Percentiles rank a stretch among this genome's conserved stretches.
phyloP scores from a whole-genome alignment of 2,888 invertebrate species.

The Eudasyphora cyanicolor region DNA sequence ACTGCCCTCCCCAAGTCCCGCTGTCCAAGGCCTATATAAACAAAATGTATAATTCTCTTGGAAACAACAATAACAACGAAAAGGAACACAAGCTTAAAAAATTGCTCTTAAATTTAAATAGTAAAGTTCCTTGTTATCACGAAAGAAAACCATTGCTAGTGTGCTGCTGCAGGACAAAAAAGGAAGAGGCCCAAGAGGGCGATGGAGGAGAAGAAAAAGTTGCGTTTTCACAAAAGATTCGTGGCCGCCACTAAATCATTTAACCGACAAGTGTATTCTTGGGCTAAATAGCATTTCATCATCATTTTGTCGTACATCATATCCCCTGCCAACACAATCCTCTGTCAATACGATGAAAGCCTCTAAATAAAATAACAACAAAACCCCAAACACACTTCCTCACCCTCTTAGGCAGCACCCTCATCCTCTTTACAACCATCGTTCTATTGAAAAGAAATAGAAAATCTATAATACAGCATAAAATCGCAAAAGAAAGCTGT shows the following conservation, averaged over 20 bases:
- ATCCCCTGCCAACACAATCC: conserved; percentile 20
- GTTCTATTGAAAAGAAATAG: no score
- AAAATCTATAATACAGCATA: background rate
- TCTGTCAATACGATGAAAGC: conserved; percentile 56
- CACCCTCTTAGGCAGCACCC: background rate
- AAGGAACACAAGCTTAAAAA: background rate
- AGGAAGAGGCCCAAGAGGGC: no score
- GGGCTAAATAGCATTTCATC: conserved; percentile 34
- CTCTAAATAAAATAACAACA: conserved; percentile 50
- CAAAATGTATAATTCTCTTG: background rate
- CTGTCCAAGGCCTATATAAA: background rate
- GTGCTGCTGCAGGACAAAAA: conserved; percentile 8
- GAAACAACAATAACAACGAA: background rate
- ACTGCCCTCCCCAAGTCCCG: background rate
- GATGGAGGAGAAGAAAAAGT: no score
- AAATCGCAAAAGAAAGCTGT: conserved; percentile 7
- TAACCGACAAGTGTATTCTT: conserved; percentile 51
- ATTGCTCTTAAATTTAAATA: conserved; percentile 28
- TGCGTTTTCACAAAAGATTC: no score
- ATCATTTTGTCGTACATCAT: conserved; percentile 52
- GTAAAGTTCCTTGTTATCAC: conserved; percentile 3
- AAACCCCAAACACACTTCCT: background rate
- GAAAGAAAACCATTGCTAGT: background rate
- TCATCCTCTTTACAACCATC: no score
- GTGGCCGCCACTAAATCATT: conserved; percentile 50